Evolutionary conservation across 2,888 invertebrate species (phyloP), one percentile per base, ranked within the genome.

Genomic region (Drosophila pullipes): DNA sequence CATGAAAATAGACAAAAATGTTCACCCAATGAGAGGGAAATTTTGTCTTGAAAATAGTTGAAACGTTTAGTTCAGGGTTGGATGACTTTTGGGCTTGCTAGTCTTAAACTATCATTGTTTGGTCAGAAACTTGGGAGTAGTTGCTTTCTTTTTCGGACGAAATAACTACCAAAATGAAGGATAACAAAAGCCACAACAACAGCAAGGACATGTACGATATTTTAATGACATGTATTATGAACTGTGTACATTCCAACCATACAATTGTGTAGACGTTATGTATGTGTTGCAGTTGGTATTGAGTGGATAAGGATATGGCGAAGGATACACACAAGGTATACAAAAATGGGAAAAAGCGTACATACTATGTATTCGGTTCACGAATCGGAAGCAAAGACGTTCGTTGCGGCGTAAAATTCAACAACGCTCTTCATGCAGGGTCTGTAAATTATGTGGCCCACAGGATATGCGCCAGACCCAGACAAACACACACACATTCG

Each of bases 401-500:
- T 86, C 78, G 89, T 74, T 85, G 85, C 89, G 87, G 85, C 85
- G 80, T 82, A 76, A 80, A 89, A 84, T 84, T 82, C 82, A 74
- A 84, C 85, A 86, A 84, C 80, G 85, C 65, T 61, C 47, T 76
- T 69, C 78, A 74, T 83, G 76, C 68, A 73, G 76, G 41, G 78
- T 73, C 81, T 78, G 86, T 81, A 77, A 86, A 85, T 85, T 82
- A 86, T 85, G 81, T 80, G 78, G 76, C 86, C 86, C 84, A 90
- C 89, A 90, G 88, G 90, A 89, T 88, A 90, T 88, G 87, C 90
- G 89, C 82, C 86, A 89, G 84, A 89, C 71, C 53, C 74, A 73
- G 50, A 67, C 61, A 63, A 50, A 61, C 71, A 64, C 71, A 71
- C 52, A 39, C 37, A 35, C 28, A 72, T 52, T 18, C 18, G 33